Percentiles rank a stretch among this genome's conserved stretches.
These are phyloP conservation scores for Pempheris klunzingeri DNA, from an alignment of 2,797 vertebrate species.

Conservation along the genomic window DNA sequence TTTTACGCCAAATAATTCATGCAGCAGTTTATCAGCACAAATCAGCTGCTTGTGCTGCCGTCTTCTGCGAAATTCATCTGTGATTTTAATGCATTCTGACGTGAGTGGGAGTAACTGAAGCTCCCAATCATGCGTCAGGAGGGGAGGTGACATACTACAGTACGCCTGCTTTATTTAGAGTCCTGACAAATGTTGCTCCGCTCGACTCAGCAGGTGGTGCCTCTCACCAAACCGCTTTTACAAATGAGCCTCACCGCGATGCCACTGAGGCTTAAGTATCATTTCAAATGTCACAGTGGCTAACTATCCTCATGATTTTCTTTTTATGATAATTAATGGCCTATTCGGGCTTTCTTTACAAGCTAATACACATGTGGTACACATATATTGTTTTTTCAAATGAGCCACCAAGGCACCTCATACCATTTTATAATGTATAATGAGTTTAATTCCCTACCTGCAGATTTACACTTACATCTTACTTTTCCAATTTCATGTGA, in stretches of 20 bases:
- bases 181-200: slow-evolving; percentile 69
- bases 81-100: slow-evolving; percentile 37
- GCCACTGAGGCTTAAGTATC: slow-evolving; percentile 10
- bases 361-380: background rate
- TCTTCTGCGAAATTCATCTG: background rate
- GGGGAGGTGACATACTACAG: slow-evolving; percentile 58
- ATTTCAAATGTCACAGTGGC: slow-evolving; percentile 28
- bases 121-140: slow-evolving; percentile 56
- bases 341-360: slow-evolving; percentile 4
- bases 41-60: background rate
- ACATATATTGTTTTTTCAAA: background rate
- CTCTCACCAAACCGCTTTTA: slow-evolving; percentile 51
- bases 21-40: background rate
- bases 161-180: slow-evolving; percentile 79
- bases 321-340: slow-evolving; percentile 28
- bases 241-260: slow-evolving; percentile 37
- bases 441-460: background rate
- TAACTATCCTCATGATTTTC: slow-evolving; percentile 16
- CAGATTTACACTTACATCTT: background rate
- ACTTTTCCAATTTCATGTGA: no score
- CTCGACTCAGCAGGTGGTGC: slow-evolving; percentile 74
- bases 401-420: background rate
- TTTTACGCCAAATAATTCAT: background rate
- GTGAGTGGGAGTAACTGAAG: slow-evolving; percentile 51
- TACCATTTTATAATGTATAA: background rate